Percentiles rank a stretch among this genome's conserved stretches.
phyloP scores from a whole-genome alignment of 2,797 vertebrate genomes.

The Enteromius mattozi region DNA sequence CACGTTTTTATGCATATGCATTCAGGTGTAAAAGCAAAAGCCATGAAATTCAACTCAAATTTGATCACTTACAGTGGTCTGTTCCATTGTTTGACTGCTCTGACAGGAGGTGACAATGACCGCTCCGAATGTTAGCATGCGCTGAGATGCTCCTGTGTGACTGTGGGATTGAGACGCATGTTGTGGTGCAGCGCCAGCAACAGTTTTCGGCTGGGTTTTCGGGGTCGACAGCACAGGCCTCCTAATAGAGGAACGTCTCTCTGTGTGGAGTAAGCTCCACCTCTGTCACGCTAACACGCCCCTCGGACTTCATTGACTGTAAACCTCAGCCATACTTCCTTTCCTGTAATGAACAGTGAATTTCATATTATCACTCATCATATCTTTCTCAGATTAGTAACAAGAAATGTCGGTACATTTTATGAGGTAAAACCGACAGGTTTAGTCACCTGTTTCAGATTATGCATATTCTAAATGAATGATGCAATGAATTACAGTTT shows the following conservation, averaged over 20 bases:
- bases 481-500: not conserved
- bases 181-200: conserved; percentile 56
- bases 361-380: conserved; percentile 10
- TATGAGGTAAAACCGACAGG: not conserved
- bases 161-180: conserved; percentile 53
- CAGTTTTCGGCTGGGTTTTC: conserved; percentile 68
- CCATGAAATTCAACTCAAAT: conserved; percentile 30
- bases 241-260: conserved; percentile 53
- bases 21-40: conserved; percentile 10
- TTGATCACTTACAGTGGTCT: conserved; percentile 53
- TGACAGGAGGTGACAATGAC: conserved; percentile 42
- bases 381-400: conserved; percentile 5
- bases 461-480: not conserved
- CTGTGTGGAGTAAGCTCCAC: conserved; percentile 42
- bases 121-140: conserved; percentile 61
- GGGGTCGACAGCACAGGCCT: conserved; percentile 59
- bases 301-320: conserved; percentile 43
- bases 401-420: not conserved
- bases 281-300: conserved; percentile 36
- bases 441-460: not conserved
- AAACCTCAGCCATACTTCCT: conserved; percentile 39
- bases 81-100: conserved; percentile 49
- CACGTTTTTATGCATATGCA: conserved; percentile 6
- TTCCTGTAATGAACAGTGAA: conserved; percentile 51
- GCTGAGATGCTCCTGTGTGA: conserved; percentile 54